These are phyloP conservation scores for Xiphophorus maculatus DNA, from an alignment of 2,113 vertebrate species.

Conservation along the genomic window DNA sequence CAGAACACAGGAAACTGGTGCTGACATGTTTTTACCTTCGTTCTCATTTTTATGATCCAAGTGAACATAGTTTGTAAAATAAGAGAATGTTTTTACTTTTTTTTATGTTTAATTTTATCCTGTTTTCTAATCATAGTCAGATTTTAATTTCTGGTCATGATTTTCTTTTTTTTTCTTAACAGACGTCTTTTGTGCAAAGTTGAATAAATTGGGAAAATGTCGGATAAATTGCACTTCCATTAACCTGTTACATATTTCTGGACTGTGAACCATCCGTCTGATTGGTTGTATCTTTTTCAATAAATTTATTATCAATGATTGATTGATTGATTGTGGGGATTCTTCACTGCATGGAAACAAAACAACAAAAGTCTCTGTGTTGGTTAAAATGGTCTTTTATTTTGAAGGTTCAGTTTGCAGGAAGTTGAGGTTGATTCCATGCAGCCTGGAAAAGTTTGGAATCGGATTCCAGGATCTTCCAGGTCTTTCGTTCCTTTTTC, in stretches of 20 bases:
- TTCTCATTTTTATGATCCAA: conserved; percentile 74
- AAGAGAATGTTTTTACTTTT: conserved; percentile 69
- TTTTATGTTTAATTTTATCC: conserved; percentile 75
- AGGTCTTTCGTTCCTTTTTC: background rate
- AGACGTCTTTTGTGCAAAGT: conserved; percentile 75
- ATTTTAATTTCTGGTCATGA: conserved; percentile 63
- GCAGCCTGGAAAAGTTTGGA: too few relatives aligned
- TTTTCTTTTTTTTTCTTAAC: conserved; percentile 42
- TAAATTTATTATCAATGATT: conserved; percentile 84
- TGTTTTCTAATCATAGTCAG: conserved; percentile 77
- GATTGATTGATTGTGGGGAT: conserved; percentile 40
- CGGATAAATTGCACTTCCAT: conserved; percentile 66
- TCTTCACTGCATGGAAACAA: background rate
- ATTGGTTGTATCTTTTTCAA: conserved; percentile 84
- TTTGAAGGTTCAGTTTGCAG: background rate
- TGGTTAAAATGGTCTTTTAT: background rate
- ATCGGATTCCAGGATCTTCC: too few relatives aligned
- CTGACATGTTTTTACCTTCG: conserved; percentile 74
- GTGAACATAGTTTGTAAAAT: conserved; percentile 82
- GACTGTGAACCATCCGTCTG: conserved; percentile 75
- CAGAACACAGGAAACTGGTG: conserved; percentile 64
- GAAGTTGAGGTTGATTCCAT: background rate
- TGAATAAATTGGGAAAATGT: conserved; percentile 48
- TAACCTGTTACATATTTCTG: conserved; percentile 79
- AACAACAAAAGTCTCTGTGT: too few relatives aligned